A percentile compares a stretch with the other conserved stretches of the same genome.
Evolutionary conservation across 1,140 invertebrate species (phyloP).

Genomic region (Meloidogyne hapla): DNA sequence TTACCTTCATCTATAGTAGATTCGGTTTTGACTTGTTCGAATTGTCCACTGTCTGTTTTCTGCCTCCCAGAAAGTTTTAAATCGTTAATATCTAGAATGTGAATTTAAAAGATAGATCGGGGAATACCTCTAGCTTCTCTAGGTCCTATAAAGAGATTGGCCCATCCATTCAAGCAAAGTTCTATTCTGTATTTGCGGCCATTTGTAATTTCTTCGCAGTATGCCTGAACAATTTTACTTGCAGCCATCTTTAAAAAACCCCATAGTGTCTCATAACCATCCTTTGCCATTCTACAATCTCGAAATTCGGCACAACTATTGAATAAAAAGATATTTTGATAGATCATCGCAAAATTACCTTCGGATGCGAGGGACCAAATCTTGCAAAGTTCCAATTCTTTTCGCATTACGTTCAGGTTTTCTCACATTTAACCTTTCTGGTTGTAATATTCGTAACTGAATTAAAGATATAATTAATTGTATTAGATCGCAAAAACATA

Average conservation of each 20-base stretch:
- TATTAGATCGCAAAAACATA: background rate
- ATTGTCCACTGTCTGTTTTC: slow-evolving; percentile 4
- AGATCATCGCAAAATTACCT: background rate
- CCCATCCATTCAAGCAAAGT: slow-evolving; percentile 19
- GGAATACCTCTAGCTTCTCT: slow-evolving; percentile 12
- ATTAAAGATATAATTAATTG: background rate
- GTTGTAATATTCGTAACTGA: slow-evolving; percentile 20
- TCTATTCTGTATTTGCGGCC: slow-evolving; percentile 15
- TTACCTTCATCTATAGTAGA: slow-evolving; percentile 8
- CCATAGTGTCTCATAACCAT: slow-evolving; percentile 4
- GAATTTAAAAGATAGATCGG: too few species aligned
- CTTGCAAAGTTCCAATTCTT: background rate
- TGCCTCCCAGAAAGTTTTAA: slow-evolving; percentile 8
- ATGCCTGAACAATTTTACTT: slow-evolving; percentile 24
- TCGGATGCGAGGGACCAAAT: background rate
- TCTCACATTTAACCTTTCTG: background rate
- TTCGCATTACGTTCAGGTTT: background rate
- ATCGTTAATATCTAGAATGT: background rate
- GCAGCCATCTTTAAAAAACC: slow-evolving; percentile 2
- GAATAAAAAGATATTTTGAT: background rate
- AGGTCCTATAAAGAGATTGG: slow-evolving; percentile 17
- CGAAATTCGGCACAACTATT: background rate
- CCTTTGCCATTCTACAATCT: background rate
- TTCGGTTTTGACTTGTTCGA: slow-evolving; percentile 18
- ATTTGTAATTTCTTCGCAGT: slow-evolving; percentile 18